These are phyloP conservation scores for Sebastes dallii DNA, from an alignment of 2,797 vertebrate species.

Conservation along the genomic window DNA sequence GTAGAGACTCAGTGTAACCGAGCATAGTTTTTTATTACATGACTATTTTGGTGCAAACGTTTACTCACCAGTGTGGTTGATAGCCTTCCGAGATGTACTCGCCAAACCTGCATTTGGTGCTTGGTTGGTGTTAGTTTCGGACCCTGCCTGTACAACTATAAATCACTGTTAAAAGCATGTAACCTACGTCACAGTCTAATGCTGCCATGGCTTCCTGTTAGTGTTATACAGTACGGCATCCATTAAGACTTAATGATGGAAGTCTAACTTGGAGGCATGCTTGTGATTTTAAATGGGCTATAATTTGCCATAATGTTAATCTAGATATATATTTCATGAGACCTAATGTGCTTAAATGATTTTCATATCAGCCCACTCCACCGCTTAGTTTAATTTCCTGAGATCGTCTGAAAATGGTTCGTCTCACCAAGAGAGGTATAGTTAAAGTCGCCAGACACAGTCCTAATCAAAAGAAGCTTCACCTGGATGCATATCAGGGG, in stretches of 20 bases:
- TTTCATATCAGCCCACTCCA: constrained; percentile 19
- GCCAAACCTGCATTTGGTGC: background rate
- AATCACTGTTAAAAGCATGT: background rate
- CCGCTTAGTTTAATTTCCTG: constrained; percentile 35
- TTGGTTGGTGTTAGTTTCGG: background rate
- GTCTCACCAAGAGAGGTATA: constrained; percentile 21
- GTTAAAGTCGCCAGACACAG: constrained; percentile 34
- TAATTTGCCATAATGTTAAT: constrained; percentile 50
- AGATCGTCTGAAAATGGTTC: constrained; percentile 43
- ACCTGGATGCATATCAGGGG: constrained; percentile 49
- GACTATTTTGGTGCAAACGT: background rate
- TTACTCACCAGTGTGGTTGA: background rate
- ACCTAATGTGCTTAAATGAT: constrained; percentile 40
- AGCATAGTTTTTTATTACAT: background rate
- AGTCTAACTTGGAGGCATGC: constrained; percentile 38
- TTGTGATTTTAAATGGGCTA: constrained; percentile 40
- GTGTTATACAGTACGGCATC: constrained; percentile 20
- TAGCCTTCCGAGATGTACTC: background rate
- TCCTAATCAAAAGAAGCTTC: constrained; percentile 50
- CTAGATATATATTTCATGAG: constrained; percentile 43
- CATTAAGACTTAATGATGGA: constrained; percentile 48
- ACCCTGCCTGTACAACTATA: background rate
- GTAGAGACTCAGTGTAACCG: background rate
- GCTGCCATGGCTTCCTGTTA: constrained; percentile 14
- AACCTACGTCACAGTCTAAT: background rate